Evolutionary conservation across 2,797 vertebrate genomes (phyloP), one percentile per base, ranked within the genome.

Genomic region (Distichodus sexfasciatus): DNA sequence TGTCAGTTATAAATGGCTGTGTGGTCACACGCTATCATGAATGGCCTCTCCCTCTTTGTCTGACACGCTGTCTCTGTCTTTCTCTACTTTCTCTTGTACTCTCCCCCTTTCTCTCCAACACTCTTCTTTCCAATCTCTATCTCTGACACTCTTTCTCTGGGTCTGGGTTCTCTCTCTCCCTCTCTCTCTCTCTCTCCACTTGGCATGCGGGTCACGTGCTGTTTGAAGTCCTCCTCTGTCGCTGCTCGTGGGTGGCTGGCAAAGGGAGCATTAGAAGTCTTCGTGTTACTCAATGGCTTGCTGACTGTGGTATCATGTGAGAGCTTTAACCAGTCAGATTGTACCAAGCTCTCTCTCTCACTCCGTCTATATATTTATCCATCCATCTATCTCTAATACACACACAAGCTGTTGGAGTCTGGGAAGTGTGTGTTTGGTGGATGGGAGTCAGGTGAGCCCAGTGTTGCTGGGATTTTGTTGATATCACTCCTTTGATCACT

Each of bases 401-500:
- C 10, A 21, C 21, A 1, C 4, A 7, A n/a, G 4, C 5, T 50
- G 14, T 29, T 5, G 4, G 47, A 1, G 23, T 50, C 4, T 41
- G 40, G n/a, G 3, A 11, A 26, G 1, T 11, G 24, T 26, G 11
- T 44, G 41, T 31, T 11, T 4, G 17, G 41, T 31, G 12, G 1
- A 10, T 44, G 43, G 14, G 15, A 24, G 44, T 33, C 17, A 11
- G 46, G 46, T 36, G 19, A 26, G 24, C 29, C 26, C 24, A 58
- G 54, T 38, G 19, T 24, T 28, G 36, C 12, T 36, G 33, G 23
- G 33, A 24, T 28, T 29, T 19, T 48, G 53, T 65, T 41, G 36
- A 54, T 66, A 41, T 54, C 14, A 28, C 54, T 35, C 23, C n/a
- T 58, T 71, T 71, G 73, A 70, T 75, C 53, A 47, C 15, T 1